phyloP scores from a whole-genome alignment of 2,113 vertebrate species.

The Holacanthus passer region DNA sequence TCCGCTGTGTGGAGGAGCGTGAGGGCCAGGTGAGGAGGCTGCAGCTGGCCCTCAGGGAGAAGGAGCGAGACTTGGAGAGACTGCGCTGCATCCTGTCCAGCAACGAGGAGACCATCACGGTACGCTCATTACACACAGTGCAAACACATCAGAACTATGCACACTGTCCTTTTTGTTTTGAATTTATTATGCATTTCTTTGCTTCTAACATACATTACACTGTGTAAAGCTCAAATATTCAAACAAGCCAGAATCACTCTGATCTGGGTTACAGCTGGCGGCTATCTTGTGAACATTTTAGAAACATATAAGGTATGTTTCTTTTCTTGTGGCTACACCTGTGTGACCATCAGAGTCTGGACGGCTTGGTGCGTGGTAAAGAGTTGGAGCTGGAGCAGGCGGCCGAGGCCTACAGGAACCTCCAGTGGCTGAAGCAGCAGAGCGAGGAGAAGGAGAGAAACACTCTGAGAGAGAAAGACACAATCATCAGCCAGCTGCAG shows the following conservation, averaged over 20 bases:
- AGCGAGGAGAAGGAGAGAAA: constrained; percentile 85
- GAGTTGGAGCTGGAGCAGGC: constrained; percentile 92
- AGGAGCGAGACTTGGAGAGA: constrained; percentile 90
- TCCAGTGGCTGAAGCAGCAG: constrained; percentile 92
- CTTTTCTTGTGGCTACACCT: neutral
- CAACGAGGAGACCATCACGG: constrained; percentile 94
- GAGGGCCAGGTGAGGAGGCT: constrained; percentile 91
- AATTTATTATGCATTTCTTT: no score
- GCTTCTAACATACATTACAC: no score
- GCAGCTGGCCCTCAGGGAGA: constrained; percentile 87
- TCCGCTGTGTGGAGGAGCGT: constrained; percentile 90
- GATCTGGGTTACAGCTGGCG: no score
- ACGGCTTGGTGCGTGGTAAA: constrained; percentile 89
- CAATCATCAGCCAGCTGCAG: constrained; percentile 90
- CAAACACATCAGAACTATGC: neutral
- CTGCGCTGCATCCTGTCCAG: constrained; percentile 88
- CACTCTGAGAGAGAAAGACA: constrained; percentile 89
- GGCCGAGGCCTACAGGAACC: constrained; percentile 88
- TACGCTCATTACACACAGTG: constrained; percentile 52
- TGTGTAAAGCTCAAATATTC: no score
- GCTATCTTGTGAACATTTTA: neutral
- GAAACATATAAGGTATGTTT: neutral
- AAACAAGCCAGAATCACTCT: no score
- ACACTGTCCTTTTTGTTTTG: no score
- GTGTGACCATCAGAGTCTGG: constrained; percentile 86